These are phyloP conservation scores for Oryzias melastigma DNA, from an alignment of 2,113 vertebrate species.

Conservation along the genomic window DNA sequence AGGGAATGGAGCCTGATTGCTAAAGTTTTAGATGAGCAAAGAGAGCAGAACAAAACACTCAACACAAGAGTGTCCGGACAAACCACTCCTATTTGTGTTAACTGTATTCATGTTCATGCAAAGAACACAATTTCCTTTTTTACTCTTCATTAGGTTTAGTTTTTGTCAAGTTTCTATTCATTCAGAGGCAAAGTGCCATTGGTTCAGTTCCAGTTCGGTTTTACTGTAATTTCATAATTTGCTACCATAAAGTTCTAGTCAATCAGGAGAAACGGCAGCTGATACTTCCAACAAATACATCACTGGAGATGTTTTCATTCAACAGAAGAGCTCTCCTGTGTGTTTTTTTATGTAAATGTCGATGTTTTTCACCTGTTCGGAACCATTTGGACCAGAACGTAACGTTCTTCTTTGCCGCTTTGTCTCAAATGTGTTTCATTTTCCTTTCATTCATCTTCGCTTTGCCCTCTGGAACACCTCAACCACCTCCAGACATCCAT, in stretches of 20 bases:
- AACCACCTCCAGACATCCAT: slow-evolving; percentile 45
- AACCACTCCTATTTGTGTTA: background rate
- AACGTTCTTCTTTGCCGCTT: background rate
- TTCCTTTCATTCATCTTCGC: slow-evolving; percentile 45
- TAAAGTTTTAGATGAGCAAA: too few relatives aligned
- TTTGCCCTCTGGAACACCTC: slow-evolving; percentile 58
- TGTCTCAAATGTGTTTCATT: slow-evolving; percentile 15
- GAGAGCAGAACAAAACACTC: too few relatives aligned
- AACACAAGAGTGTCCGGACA: too few relatives aligned
- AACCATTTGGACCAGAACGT: background rate
- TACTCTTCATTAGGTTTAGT: background rate
- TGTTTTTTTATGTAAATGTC: background rate
- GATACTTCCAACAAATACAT: slow-evolving; percentile 9
- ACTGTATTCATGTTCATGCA: background rate
- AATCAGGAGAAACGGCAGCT: slow-evolving; percentile 11
- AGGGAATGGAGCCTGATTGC: too few relatives aligned
- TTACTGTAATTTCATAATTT: slow-evolving; percentile 8
- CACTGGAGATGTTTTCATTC: background rate
- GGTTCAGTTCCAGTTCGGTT: slow-evolving; percentile 7
- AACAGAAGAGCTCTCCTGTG: background rate
- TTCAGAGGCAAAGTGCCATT: background rate
- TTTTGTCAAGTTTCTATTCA: background rate
- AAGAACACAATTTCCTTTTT: background rate
- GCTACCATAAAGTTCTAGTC: slow-evolving; percentile 2
- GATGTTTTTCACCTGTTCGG: background rate